Evolutionary conservation across 2,888 invertebrate genomes (phyloP).

Genomic region (Neoaliturus tenellus): DNA sequence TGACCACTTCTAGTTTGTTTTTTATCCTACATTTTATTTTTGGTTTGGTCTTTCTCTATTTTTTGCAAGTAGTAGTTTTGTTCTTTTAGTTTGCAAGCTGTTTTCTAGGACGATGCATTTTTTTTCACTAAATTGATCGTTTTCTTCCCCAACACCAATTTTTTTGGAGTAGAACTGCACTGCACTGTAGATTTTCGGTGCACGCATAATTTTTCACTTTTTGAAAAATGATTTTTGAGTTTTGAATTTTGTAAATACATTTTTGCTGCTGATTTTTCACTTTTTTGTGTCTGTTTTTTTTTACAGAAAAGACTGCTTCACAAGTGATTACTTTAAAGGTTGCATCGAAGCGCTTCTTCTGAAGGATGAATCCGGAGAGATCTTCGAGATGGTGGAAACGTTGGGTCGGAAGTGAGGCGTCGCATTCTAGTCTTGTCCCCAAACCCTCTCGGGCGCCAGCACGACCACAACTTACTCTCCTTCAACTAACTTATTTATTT

Average conservation of each 20-base stretch:
- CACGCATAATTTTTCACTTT: conserved; percentile 28
- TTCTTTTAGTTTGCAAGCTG: neutral
- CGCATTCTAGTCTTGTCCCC: conserved; percentile 63
- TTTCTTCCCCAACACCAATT: neutral
- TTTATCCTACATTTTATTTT: neutral
- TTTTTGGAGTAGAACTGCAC: neutral
- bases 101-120: neutral
- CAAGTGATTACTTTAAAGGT: conserved; percentile 87
- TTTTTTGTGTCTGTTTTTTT: conserved; percentile 60
- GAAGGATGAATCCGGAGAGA: conserved; percentile 85
- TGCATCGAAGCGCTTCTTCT: conserved; percentile 87
- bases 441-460: neutral
- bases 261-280: neutral
- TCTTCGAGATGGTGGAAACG: conserved; percentile 87
- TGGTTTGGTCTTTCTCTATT: neutral
- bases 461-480: neutral
- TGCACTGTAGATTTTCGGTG: neutral
- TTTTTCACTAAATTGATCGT: neutral
- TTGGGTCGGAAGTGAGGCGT: conserved; percentile 77
- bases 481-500: conserved; percentile 52
- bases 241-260: conserved; percentile 54
- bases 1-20: neutral
- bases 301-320: conserved; percentile 87
- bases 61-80: too few relatives aligned
- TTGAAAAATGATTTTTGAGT: conserved; percentile 56